A percentile compares a stretch with the other conserved stretches of the same genome.
Evolutionary conservation across 2,888 invertebrate genomes (phyloP).

Genomic region (Hanleya hanleyi): DNA sequence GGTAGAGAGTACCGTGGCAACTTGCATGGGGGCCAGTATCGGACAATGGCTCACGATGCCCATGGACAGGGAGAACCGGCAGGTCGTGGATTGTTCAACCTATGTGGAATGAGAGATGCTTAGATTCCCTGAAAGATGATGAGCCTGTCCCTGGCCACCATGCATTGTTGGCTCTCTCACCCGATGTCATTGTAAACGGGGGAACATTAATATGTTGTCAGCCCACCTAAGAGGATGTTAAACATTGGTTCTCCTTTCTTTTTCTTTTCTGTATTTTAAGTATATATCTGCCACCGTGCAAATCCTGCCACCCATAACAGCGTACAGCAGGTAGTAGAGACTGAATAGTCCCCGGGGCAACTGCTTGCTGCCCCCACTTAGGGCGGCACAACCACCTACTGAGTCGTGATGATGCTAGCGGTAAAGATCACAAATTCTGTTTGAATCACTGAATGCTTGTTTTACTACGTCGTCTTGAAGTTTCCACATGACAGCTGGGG

Average conservation of each 20-base stretch:
- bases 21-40: no score
- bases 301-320: not conserved
- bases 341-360: not conserved
- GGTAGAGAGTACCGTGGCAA: no score
- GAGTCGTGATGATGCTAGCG: not conserved
- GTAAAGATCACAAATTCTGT: not conserved
- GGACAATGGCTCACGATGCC: no score
- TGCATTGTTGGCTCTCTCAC: not conserved
- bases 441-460: not conserved
- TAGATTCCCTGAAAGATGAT: no score
- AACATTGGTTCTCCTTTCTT: not conserved
- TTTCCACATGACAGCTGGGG: no score
- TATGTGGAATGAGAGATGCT: no score
- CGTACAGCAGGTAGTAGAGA: slow-evolving; percentile 6
- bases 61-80: not conserved
- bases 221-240: not conserved
- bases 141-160: no score
- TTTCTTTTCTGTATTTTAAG: slow-evolving; percentile 6
- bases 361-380: not conserved
- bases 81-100: no score
- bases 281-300: not conserved
- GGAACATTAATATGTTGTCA: not conserved
- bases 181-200: not conserved
- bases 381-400: not conserved
- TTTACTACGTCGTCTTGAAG: no score